A percentile compares a stretch with the other conserved stretches of the same genome.
Evolutionary conservation across 1,140 invertebrate species (phyloP).

Genomic region (Parasteatoda tepidariorum): DNA sequence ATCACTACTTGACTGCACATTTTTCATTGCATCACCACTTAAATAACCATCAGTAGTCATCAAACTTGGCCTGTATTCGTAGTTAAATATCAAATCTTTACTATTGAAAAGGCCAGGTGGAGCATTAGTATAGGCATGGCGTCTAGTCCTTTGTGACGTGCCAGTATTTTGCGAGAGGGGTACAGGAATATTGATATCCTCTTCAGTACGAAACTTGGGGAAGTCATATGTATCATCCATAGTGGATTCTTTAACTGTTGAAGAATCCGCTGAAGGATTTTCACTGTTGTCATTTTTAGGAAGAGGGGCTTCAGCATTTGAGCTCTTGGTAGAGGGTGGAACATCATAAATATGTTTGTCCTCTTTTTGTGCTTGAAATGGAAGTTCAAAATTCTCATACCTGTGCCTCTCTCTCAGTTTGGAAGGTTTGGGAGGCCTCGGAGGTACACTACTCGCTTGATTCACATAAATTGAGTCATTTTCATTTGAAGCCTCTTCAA

Average conservation of each 20-base stretch:
- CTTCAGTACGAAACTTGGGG: slow-evolving; percentile 75
- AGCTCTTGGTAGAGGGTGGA: slow-evolving; percentile 31
- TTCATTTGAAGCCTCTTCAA: neutral
- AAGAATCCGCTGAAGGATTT: slow-evolving; percentile 15
- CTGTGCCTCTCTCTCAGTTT: slow-evolving; percentile 51
- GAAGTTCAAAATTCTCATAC: slow-evolving; percentile 54
- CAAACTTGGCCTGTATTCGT: slow-evolving; percentile 60
- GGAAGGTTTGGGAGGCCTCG: slow-evolving; percentile 62
- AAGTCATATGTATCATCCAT: slow-evolving; percentile 80
- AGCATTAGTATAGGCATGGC: slow-evolving; percentile 80
- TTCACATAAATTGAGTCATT: slow-evolving; percentile 18
- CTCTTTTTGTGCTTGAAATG: slow-evolving; percentile 12
- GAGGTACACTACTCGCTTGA: slow-evolving; percentile 48
- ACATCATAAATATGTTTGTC: slow-evolving; percentile 37
- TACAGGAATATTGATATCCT: slow-evolving; percentile 61
- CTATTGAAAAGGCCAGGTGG: slow-evolving; percentile 67
- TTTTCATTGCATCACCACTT: slow-evolving; percentile 30
- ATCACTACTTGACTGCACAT: slow-evolving; percentile 59
- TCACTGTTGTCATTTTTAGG: neutral
- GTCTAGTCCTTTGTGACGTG: slow-evolving; percentile 65
- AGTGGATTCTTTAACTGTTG: slow-evolving; percentile 32
- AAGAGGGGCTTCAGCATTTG: neutral
- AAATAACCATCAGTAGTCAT: slow-evolving; percentile 54
- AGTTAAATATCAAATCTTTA: slow-evolving; percentile 63
- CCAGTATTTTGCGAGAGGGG: slow-evolving; percentile 43